Evolutionary conservation across 1,140 invertebrate genomes (phyloP).

Genomic region (Leptopilina boulardi): DNA sequence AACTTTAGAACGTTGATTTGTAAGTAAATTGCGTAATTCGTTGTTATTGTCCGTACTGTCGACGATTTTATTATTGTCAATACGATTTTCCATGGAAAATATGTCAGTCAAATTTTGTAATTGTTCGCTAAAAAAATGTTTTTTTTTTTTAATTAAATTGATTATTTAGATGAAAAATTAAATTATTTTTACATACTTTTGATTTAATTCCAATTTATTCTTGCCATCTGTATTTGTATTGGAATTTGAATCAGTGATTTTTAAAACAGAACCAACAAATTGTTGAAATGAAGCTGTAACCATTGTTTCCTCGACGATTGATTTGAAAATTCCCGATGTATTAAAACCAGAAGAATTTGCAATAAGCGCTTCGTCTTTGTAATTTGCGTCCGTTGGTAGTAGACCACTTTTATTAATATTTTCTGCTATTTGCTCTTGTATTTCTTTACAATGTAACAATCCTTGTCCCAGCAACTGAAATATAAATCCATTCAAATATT

Average conservation of each 20-base stretch:
- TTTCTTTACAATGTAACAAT: slow-evolving; percentile 70
- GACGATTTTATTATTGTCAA: not conserved
- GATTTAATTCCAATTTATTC: slow-evolving; percentile 34
- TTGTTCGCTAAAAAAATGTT: not conserved
- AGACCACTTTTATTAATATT: slow-evolving; percentile 74
- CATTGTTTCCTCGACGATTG: slow-evolving; percentile 70
- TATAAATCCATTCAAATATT: slow-evolving; percentile 32
- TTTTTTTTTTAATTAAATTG: no score
- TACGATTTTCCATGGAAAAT: no score
- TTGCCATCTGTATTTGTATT: slow-evolving; percentile 61
- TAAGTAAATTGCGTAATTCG: slow-evolving; percentile 65
- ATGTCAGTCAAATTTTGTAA: no score
- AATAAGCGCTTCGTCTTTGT: slow-evolving; percentile 55
- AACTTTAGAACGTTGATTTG: slow-evolving; percentile 54
- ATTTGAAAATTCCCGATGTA: slow-evolving; percentile 47
- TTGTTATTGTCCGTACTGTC: slow-evolving; percentile 31
- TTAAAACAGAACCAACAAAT: slow-evolving; percentile 72
- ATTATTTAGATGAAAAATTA: no score
- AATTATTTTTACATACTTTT: not conserved
- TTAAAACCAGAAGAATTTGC: not conserved
- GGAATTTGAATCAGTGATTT: slow-evolving; percentile 64
- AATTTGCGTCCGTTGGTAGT: slow-evolving; percentile 54
- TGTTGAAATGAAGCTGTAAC: slow-evolving; percentile 74
- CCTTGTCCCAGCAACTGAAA: slow-evolving; percentile 69
- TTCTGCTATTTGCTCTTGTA: slow-evolving; percentile 75